A percentile compares a stretch with the other conserved stretches of the same genome.
These are phyloP conservation scores for Carabus problematicus DNA, from an alignment of 2,888 invertebrate species.

Conservation along the genomic window DNA sequence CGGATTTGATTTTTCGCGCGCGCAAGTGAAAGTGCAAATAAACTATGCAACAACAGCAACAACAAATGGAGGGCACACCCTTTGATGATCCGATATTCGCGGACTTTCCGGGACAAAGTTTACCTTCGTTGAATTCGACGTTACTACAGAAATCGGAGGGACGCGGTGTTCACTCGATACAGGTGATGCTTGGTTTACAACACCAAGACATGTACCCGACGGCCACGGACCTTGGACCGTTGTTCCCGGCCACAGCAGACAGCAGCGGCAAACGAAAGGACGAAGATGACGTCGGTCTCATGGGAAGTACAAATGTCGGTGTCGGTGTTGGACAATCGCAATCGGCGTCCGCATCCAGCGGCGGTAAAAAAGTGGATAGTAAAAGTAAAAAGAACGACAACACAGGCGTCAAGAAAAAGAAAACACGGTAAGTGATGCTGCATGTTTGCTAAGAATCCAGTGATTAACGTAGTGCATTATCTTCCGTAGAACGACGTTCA, in stretches of 20 bases:
- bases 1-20: constrained; percentile 39
- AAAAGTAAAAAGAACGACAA: constrained; percentile 82
- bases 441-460: background rate
- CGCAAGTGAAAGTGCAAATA: constrained; percentile 30
- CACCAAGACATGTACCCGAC: constrained; percentile 58
- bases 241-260: constrained; percentile 52
- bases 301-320: constrained; percentile 61
- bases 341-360: constrained; percentile 55
- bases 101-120: constrained; percentile 70
- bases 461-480: constrained; percentile 2
- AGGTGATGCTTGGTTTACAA: constrained; percentile 72
- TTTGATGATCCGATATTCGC: constrained; percentile 83
- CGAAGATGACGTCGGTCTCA: constrained; percentile 58
- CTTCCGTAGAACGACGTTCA: constrained; percentile 86
- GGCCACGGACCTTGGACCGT: constrained; percentile 53
- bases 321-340: constrained; percentile 50
- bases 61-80: constrained; percentile 71
- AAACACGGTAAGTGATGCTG: constrained; percentile 74
- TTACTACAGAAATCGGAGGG: constrained; percentile 57
- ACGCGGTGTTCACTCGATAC: constrained; percentile 69
- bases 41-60: constrained; percentile 36
- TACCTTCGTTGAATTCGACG: constrained; percentile 58
- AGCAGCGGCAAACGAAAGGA: constrained; percentile 54
- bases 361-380: constrained; percentile 66
- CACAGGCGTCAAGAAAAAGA: constrained; percentile 89